Percentiles rank a stretch among this genome's conserved stretches.
Evolutionary conservation across 2,797 vertebrate genomes (phyloP).

Genomic region (Thripadectes ignobilis): DNA sequence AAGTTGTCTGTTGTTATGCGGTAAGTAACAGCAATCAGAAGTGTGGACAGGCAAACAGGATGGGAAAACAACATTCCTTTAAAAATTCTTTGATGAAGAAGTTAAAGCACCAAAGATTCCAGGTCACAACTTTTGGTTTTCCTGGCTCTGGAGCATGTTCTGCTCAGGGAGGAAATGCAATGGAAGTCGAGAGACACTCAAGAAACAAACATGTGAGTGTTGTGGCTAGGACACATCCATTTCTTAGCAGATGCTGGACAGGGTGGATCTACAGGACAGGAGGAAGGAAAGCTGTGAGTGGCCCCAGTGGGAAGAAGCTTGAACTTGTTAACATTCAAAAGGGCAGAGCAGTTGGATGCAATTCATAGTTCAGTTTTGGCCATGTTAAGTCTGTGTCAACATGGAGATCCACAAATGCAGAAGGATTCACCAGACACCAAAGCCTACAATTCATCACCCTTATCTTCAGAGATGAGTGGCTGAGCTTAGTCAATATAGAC

Average conservation of each 20-base stretch:
- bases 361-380: neutral
- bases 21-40: neutral
- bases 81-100: neutral
- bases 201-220: neutral
- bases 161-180: neutral
- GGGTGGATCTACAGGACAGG: neutral
- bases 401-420: neutral
- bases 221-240: neutral
- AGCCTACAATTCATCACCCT: neutral
- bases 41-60: neutral
- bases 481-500: conserved; percentile 30
- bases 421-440: neutral
- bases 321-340: neutral
- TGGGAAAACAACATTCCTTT: neutral
- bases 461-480: conserved; percentile 42
- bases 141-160: neutral
- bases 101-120: neutral
- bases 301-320: neutral
- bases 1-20: neutral
- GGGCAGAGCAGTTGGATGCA: neutral
- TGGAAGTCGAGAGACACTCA: neutral
- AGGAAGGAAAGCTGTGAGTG: neutral
- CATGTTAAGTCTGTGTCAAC: neutral
- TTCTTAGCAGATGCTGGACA: neutral
- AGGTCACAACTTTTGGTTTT: neutral